Conservation (phyloP, 1,140 invertebrate genomes). For the Euglossa dilemma region DNA sequence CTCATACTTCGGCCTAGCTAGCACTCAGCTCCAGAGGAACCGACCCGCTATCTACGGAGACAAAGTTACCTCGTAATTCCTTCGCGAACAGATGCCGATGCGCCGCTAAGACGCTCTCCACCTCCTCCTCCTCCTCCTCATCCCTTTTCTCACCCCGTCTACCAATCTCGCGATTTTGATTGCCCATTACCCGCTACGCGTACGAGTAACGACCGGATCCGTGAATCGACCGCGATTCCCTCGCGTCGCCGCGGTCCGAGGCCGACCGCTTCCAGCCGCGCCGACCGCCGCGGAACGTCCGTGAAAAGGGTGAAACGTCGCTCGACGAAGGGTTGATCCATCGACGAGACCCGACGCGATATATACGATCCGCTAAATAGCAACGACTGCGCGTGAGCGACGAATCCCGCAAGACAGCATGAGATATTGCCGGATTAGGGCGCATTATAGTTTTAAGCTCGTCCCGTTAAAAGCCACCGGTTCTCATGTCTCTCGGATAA, state of each 20-base stretch:
- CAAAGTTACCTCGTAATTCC: conserved; percentile 83
- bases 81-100: conserved; percentile 82
- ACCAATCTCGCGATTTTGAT: conserved; percentile 51
- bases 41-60: conserved; percentile 80
- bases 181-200: not conserved
- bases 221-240: too few relatives aligned
- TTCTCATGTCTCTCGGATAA: conserved; percentile 68
- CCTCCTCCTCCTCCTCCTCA: too few relatives aligned
- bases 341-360: conserved; percentile 74
- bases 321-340: conserved; percentile 73
- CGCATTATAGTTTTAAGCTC: conserved; percentile 79
- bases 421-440: conserved; percentile 79
- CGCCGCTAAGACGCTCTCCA: conserved; percentile 74
- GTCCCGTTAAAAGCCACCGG: conserved; percentile 68
- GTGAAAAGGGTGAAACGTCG: conserved; percentile 58
- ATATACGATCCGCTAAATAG: conserved; percentile 78
- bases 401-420: conserved; percentile 77
- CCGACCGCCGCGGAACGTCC: too few relatives aligned
- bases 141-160: not conserved
- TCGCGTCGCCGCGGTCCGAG: too few relatives aligned
- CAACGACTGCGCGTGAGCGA: conserved; percentile 74
- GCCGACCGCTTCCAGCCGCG: too few relatives aligned
- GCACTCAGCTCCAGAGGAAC: conserved; percentile 73
- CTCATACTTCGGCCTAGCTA: conserved; percentile 58
- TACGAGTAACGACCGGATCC: not conserved